A percentile compares a stretch with the other conserved stretches of the same genome.
phyloP scores from a whole-genome alignment of 2,888 invertebrate genomes.

The Lamellibrachia columna region DNA sequence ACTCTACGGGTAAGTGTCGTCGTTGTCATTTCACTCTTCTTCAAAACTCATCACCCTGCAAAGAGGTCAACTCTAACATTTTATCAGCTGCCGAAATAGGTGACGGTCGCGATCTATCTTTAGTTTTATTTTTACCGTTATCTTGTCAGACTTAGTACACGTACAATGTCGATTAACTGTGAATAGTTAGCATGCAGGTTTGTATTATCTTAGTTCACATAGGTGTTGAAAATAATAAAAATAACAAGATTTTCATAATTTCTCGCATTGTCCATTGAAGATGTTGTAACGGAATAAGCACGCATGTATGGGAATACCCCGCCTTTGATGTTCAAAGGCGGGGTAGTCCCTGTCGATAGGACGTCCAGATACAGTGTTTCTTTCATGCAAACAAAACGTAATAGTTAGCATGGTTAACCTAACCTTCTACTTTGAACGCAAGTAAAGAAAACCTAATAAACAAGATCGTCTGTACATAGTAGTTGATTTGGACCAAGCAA shows the following conservation, averaged over 20 bases:
- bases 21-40: no score
- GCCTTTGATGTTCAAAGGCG: background rate
- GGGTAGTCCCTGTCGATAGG: background rate
- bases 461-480: background rate
- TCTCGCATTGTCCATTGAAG: no score
- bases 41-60: no score
- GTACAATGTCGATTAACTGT: background rate
- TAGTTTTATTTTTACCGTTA: background rate
- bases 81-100: background rate
- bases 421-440: background rate
- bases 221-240: background rate
- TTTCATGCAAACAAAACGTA: background rate
- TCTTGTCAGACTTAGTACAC: background rate
- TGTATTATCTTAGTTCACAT: background rate
- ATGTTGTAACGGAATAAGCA: no score
- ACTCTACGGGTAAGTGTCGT: slow-evolving; percentile 22
- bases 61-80: background rate
- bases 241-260: background rate
- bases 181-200: background rate
- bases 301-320: no score
- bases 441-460: background rate
- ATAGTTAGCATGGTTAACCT: background rate
- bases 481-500: background rate
- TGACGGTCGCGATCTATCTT: background rate
- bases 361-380: background rate